Evolutionary conservation across 2,888 invertebrate species (phyloP).

Genomic region (Athalia cordata): DNA sequence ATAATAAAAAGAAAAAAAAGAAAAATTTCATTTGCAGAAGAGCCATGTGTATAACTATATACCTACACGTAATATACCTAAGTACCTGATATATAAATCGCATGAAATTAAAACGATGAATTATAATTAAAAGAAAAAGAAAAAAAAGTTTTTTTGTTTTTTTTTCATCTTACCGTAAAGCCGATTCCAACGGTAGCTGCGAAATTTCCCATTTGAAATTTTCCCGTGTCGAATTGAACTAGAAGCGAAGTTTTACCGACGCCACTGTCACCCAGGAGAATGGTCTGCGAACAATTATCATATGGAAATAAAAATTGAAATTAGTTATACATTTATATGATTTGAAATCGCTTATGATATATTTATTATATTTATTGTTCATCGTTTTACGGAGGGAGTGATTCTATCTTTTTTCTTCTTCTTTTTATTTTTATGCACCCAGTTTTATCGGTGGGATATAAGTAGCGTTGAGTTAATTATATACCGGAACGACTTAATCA

Average conservation of each 20-base stretch:
- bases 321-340: neutral
- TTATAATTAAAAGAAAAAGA: too few relatives aligned
- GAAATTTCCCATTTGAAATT: constrained; percentile 92
- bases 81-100: neutral
- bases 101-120: neutral
- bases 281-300: constrained; percentile 80
- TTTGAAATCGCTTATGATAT: too few relatives aligned
- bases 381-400: neutral
- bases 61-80: too few relatives aligned
- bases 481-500: constrained; percentile 14
- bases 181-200: constrained; percentile 97
- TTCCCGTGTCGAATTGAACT: constrained; percentile 95
- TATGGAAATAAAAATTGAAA: neutral
- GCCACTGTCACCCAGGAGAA: constrained; percentile 94
- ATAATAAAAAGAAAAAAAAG: too few relatives aligned
- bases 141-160: neutral
- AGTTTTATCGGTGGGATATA: neutral
- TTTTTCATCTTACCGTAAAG: constrained; percentile 86
- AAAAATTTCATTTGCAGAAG: too few relatives aligned
- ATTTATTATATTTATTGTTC: neutral
- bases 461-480: constrained; percentile 25
- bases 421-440: neutral
- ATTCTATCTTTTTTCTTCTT: neutral
- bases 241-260: constrained; percentile 95
- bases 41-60: too few relatives aligned